These are phyloP conservation scores for Oryzias woworae DNA, from an alignment of 2,113 vertebrate genomes.

Conservation along the genomic window DNA sequence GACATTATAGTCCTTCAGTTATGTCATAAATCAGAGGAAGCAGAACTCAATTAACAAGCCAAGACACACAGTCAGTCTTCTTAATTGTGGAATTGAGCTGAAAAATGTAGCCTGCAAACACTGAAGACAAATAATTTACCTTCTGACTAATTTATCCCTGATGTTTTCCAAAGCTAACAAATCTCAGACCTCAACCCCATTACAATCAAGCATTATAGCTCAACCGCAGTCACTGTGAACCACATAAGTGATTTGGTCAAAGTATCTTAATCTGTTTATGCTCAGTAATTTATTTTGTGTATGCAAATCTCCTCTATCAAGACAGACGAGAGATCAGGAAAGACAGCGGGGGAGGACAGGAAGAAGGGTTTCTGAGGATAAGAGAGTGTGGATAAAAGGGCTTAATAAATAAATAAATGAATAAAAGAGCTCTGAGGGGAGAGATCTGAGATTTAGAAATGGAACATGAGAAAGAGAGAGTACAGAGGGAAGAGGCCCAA, in stretches of 20 bases:
- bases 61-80: constrained; percentile 47
- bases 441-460: constrained; percentile 46
- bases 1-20: constrained; percentile 23
- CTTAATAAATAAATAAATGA: not conserved
- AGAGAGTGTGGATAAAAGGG: not conserved
- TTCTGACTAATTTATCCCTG: constrained; percentile 51
- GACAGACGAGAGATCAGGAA: constrained; percentile 4
- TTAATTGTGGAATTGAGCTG: constrained; percentile 43
- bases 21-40: constrained; percentile 47
- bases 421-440: constrained; percentile 26
- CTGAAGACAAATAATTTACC: constrained; percentile 35
- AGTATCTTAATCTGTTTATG: constrained; percentile 38
- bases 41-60: constrained; percentile 44
- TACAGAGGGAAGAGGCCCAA: constrained; percentile 10
- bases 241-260: constrained; percentile 41
- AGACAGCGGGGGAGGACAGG: constrained; percentile 14
- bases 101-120: constrained; percentile 27
- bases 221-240: constrained; percentile 38
- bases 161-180: constrained; percentile 42
- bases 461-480: constrained; percentile 17
- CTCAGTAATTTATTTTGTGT: constrained; percentile 42
- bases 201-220: constrained; percentile 34
- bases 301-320: constrained; percentile 19
- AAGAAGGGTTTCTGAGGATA: constrained; percentile 19
- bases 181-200: constrained; percentile 28